Evolutionary conservation across 2,113 vertebrate species (phyloP).

Genomic region (Nannobrachium achirus): DNA sequence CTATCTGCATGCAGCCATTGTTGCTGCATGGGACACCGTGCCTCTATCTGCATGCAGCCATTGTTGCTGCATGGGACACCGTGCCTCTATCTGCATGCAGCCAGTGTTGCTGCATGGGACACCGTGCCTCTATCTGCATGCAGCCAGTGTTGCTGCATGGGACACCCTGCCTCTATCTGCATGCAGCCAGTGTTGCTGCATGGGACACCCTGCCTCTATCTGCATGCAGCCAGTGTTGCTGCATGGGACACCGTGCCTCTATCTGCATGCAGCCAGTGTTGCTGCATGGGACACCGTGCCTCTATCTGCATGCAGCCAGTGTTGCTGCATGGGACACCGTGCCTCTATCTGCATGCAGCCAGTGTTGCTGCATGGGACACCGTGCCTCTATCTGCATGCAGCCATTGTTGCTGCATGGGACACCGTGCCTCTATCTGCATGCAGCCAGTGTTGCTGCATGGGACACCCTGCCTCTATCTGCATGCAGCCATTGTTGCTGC

Average conservation of each 20-base stretch:
- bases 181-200: neutral
- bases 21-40: neutral
- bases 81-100: neutral
- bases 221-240: neutral
- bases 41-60: neutral
- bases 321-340: neutral
- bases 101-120: neutral
- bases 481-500: neutral
- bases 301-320: neutral
- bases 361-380: neutral
- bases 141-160: neutral
- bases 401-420: neutral
- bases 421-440: neutral
- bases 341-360: neutral
- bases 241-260: neutral
- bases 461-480: neutral
- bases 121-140: neutral
- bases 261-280: neutral
- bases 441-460: neutral
- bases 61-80: neutral
- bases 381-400: neutral
- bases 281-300: neutral
- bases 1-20: neutral
- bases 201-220: neutral
- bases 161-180: neutral